These are phyloP conservation scores for Echinometra lucunter DNA, from an alignment of 53 echinoderm and acorn worm species.

Conservation along the genomic window DNA sequence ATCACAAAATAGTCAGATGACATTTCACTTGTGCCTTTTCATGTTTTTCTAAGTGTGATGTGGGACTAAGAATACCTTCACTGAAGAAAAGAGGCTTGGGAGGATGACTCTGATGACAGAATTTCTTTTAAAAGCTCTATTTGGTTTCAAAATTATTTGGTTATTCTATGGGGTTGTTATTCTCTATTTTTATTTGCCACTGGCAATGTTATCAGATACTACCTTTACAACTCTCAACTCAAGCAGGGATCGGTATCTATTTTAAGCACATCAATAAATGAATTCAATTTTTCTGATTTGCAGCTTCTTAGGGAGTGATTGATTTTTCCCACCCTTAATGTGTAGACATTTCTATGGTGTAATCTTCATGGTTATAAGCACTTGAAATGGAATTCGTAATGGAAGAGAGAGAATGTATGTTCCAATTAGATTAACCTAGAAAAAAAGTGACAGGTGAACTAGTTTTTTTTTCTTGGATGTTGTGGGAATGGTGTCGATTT, in stretches of 20 bases:
- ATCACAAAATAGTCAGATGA: background rate
- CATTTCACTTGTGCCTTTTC: no score
- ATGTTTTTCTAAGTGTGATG: background rate
- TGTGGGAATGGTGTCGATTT: background rate
- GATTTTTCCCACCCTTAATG: background rate
- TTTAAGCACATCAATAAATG: background rate
- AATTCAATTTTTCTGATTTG: background rate
- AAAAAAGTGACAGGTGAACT: background rate
- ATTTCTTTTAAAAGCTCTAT: background rate
- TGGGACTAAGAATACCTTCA: background rate
- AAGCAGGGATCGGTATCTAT: background rate
- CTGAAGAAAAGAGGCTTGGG: background rate
- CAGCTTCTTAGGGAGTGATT: background rate
- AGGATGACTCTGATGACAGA: no score
- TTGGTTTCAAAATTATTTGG: background rate
- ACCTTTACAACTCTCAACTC: background rate
- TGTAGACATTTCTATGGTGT: no score
- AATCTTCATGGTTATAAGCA: slow-evolving; percentile 1
- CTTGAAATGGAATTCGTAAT: background rate
- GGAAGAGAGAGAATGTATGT: background rate
- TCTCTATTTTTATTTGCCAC: background rate
- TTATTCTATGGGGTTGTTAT: background rate
- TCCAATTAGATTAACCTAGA: slow-evolving; percentile 30
- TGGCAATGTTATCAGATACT: background rate
- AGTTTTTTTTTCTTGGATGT: background rate